Base-by-base conservation (phyloP, 1,140 invertebrate species). In the Rhagoletis pomonella region DNA sequence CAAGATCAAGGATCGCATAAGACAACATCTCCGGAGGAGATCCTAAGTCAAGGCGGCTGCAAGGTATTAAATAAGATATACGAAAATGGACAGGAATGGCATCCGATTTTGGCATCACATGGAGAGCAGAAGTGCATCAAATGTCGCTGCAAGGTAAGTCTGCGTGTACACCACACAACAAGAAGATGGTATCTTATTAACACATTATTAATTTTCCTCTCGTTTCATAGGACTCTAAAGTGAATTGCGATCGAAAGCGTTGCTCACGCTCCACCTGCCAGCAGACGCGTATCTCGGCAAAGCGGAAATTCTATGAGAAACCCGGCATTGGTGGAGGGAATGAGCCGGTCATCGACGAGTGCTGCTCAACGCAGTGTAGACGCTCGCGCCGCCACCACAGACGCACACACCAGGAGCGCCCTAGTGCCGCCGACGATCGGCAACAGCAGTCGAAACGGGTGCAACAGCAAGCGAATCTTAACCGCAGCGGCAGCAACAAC, bases 101-200 rank as follows among this genome's bases (percentile, higher is more conserved):
- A 98, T 94, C 97, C 97, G 1, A 95, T 95, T 9, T 94, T 98
- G 85, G 96, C 96, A 90, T 96, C 96, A 10, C 96, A 97, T 89
- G 97, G 97, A 12, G 96, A 97, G 90, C 96, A 97, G 90, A 96
- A 97, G 91, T 98, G 97, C 91, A 96, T 98, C 89, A 97, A 96
- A 88, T 98, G 97, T 92, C 94, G 96, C 89, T 98, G 97, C 94
- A 97, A 97, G 95, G 97, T 98, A 94, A 95, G 94, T 93, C 6
- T 9, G 44, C 39, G 7, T 12, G 17, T 73, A 73, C 42, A 10
- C 42, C 7, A 73, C 14, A 3, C 39, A n/a, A 29, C 29, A 29
- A 29, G 29, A 12, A 17, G 29, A 47, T 6, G 2, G 39, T 50
- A 73, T 73, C 29, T 73, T 10, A 87, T 12, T 87, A 81, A 81